These are phyloP conservation scores for Sclerurus mexicanus DNA, from an alignment of 2,113 vertebrate species.

Conservation along the genomic window DNA sequence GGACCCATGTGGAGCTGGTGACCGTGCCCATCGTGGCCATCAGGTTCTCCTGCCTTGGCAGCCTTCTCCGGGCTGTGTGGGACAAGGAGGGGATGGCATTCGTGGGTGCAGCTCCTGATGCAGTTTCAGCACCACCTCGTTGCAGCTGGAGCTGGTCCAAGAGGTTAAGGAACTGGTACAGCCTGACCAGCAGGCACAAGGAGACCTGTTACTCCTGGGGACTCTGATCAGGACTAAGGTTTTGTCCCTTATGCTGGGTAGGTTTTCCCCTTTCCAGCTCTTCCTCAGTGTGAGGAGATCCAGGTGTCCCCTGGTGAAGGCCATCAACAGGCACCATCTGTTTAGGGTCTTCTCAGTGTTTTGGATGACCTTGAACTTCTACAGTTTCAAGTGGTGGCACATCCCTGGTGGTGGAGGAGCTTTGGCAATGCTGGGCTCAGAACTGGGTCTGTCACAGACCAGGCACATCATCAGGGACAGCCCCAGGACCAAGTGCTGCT, in stretches of 20 bases:
- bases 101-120: not conserved
- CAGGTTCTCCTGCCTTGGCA: not conserved
- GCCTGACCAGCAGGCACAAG: constrained; percentile 27
- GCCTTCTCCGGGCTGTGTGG: not conserved
- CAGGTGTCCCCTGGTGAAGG: not conserved
- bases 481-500: not conserved
- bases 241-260: not conserved
- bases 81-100: not conserved
- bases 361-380: not conserved
- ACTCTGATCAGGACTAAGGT: not conserved
- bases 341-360: not conserved
- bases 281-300: not conserved
- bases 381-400: too few species aligned
- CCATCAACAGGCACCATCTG: not conserved
- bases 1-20: not conserved
- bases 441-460: not conserved
- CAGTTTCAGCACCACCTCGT: constrained; percentile 8
- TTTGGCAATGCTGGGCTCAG: not conserved
- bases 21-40: not conserved
- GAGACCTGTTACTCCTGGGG: not conserved
- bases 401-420: not conserved
- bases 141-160: not conserved
- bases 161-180: not conserved
- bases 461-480: not conserved
- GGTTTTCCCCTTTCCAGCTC: not conserved